These are phyloP conservation scores for Lutraria rhynchaena DNA, from an alignment of 1,140 invertebrate genomes.

Conservation along the genomic window DNA sequence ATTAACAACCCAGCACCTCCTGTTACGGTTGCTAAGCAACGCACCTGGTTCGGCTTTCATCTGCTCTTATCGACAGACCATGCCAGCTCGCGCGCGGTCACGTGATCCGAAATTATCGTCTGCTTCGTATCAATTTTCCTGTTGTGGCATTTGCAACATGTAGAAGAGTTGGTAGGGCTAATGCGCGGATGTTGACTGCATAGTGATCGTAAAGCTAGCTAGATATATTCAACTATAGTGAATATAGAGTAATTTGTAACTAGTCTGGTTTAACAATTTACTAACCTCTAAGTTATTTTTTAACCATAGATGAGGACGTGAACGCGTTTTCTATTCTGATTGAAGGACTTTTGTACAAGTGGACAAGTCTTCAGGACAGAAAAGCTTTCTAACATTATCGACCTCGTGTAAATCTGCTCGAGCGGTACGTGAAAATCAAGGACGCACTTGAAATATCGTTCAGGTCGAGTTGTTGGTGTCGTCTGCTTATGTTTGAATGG, in stretches of 20 bases:
- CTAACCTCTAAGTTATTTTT: too few species aligned
- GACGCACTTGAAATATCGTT: constrained; percentile 9
- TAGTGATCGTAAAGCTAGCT: not conserved
- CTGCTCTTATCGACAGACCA: constrained; percentile 53
- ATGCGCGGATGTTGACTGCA: constrained; percentile 39
- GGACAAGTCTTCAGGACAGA: too few species aligned
- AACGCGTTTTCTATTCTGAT: too few species aligned
- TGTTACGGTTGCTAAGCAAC: constrained; percentile 55
- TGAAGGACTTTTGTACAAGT: too few species aligned
- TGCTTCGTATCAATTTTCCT: constrained; percentile 57
- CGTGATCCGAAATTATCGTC: constrained; percentile 53
- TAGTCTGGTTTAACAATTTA: too few species aligned
- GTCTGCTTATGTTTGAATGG: constrained; percentile 7
- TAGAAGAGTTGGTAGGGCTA: constrained; percentile 30
- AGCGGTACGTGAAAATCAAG: constrained; percentile 14
- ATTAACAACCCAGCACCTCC: constrained; percentile 59
- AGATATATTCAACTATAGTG: too few species aligned
- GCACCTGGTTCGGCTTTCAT: constrained; percentile 53
- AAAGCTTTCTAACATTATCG: too few species aligned
- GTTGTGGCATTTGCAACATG: constrained; percentile 40
- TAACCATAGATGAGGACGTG: too few species aligned
- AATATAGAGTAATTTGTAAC: too few species aligned
- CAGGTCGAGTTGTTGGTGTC: not conserved
- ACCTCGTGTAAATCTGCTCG: too few species aligned
- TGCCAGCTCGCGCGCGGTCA: constrained; percentile 44